Percentiles rank a stretch among this genome's conserved stretches.
phyloP scores from a whole-genome alignment of 2,113 vertebrate genomes.

The Eurypyga helias region DNA sequence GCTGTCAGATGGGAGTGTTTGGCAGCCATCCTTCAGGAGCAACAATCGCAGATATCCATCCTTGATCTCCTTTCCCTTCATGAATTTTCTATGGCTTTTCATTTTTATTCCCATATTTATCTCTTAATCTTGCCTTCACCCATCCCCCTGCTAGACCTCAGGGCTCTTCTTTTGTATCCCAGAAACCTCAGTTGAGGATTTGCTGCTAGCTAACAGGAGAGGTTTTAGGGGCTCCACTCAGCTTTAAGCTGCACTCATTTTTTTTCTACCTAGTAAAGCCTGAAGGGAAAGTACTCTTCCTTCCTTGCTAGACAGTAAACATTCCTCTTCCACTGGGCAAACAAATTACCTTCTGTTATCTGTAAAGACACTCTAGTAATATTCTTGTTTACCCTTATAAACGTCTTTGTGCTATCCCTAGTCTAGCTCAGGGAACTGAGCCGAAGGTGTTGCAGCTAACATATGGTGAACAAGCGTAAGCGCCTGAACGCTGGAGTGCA shows the following conservation, averaged over 20 bases:
- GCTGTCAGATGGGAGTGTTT: background rate
- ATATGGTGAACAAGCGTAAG: background rate
- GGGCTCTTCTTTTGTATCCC: background rate
- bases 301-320: background rate
- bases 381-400: background rate
- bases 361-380: background rate
- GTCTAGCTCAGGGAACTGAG: background rate
- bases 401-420: background rate
- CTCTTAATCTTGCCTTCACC: background rate
- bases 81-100: background rate
- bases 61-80: background rate
- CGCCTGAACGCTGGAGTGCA: background rate
- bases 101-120: background rate
- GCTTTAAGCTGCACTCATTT: background rate
- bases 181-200: background rate
- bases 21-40: background rate
- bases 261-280: background rate
- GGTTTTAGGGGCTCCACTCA: background rate
- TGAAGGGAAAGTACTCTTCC: background rate
- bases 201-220: background rate
- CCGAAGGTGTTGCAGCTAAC: background rate
- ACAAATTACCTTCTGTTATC: conserved; percentile 12
- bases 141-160: background rate
- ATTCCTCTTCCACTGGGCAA: background rate
- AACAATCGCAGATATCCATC: background rate